Conservation (phyloP, 1,140 invertebrate genomes). For the Drosophila santomea region DNA sequence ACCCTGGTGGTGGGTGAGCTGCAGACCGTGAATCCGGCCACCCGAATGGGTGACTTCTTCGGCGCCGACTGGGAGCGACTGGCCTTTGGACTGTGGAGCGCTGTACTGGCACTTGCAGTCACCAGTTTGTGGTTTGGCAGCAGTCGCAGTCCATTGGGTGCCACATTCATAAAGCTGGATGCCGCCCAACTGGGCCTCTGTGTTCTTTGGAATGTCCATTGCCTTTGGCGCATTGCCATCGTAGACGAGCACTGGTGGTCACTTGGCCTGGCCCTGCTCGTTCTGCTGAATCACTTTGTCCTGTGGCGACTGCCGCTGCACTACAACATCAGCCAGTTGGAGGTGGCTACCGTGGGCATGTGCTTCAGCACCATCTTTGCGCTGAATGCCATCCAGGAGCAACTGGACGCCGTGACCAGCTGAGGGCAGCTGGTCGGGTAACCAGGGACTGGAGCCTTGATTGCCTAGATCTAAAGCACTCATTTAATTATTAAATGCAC, state of each 20-base stretch:
- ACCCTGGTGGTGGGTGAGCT: conserved; percentile 62
- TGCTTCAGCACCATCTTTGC: conserved; percentile 69
- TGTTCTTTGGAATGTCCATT: conserved; percentile 63
- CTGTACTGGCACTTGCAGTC: conserved; percentile 27
- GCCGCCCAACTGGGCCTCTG: conserved; percentile 42
- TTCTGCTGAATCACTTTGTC: conserved; percentile 69
- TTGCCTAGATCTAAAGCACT: background rate
- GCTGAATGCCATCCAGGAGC: conserved; percentile 62
- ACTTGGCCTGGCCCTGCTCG: conserved; percentile 50
- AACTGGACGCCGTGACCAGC: conserved; percentile 35
- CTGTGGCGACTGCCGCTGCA: conserved; percentile 62
- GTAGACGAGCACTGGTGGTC: conserved; percentile 63
- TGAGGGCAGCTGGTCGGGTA: conserved; percentile 8
- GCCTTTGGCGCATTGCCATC: conserved; percentile 55
- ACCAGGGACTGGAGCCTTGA: background rate
- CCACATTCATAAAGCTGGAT: conserved; percentile 22
- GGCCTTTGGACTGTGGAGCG: conserved; percentile 41
- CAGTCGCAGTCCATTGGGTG: conserved; percentile 9
- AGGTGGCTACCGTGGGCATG: conserved; percentile 70
- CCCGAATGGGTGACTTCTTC: conserved; percentile 9
- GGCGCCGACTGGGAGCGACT: conserved; percentile 49
- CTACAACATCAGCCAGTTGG: conserved; percentile 58
- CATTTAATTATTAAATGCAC: background rate
- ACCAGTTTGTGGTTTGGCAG: conserved; percentile 30
- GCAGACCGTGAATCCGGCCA: conserved; percentile 34